Percentiles rank a stretch among this genome's conserved stretches.
Conservation (phyloP, 2,113 vertebrate species). For the Anguilla japonica region DNA sequence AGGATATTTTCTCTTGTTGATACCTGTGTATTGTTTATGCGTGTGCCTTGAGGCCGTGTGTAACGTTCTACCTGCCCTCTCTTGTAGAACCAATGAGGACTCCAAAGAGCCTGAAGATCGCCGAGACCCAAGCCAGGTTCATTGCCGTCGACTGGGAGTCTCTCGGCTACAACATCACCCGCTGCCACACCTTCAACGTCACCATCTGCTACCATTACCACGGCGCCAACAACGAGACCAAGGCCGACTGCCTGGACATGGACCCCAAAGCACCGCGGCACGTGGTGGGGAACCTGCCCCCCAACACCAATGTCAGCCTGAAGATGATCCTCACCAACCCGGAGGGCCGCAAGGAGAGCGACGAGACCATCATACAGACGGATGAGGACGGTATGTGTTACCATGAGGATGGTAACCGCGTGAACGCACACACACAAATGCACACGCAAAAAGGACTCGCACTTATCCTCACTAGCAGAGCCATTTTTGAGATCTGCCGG, state of each 20-base stretch:
- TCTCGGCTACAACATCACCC: constrained; percentile 96
- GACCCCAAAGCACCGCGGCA: constrained; percentile 96
- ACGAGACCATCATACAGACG: constrained; percentile 94
- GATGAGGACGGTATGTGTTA: constrained; percentile 87
- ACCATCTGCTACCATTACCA: constrained; percentile 98
- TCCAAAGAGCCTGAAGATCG: constrained; percentile 93
- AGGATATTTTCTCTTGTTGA: not conserved
- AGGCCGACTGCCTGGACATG: constrained; percentile 95
- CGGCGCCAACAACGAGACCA: constrained; percentile 83
- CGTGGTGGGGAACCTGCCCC: constrained; percentile 87
- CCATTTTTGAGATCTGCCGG: too few species aligned
- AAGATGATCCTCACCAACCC: constrained; percentile 98
- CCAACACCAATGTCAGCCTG: constrained; percentile 95
- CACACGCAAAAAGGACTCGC: not conserved
- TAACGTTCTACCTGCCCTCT: constrained; percentile 26
- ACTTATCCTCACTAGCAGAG: too few species aligned
- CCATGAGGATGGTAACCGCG: constrained; percentile 84
- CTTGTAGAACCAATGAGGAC: constrained; percentile 93
- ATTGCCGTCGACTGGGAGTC: constrained; percentile 98
- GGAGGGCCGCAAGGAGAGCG: constrained; percentile 95
- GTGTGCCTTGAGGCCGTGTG: not conserved
- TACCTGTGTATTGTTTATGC: not conserved
- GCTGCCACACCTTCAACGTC: constrained; percentile 97
- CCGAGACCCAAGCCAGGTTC: constrained; percentile 87
- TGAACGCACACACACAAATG: not conserved